Conservation (phyloP, 2,797 vertebrate species). For the Sebastes trivittatus region DNA sequence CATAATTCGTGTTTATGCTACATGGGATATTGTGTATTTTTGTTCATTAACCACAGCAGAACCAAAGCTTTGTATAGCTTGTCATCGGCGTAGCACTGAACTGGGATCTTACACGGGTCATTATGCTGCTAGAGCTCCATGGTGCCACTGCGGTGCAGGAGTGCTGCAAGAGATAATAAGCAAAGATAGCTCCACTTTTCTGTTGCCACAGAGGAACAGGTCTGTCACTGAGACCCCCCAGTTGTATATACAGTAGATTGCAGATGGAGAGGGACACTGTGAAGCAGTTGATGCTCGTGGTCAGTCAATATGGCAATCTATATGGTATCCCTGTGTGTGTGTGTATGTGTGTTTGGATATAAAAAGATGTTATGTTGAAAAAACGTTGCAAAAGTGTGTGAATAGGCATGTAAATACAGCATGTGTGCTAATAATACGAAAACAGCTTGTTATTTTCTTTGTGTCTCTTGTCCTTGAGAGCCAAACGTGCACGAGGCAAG, state of each 20-base stretch:
- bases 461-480: constrained; percentile 4
- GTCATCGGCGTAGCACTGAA: constrained; percentile 15
- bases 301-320: not conserved
- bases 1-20: not conserved
- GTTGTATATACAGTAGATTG: constrained; percentile 3
- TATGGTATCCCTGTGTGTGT: not conserved
- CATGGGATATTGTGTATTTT: not conserved
- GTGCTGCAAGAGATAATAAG: constrained; percentile 32
- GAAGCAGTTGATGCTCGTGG: not conserved
- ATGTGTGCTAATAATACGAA: not conserved
- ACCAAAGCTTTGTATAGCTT: not conserved
- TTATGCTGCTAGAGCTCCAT: constrained; percentile 5
- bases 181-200: constrained; percentile 5
- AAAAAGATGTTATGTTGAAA: not conserved
- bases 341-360: not conserved
- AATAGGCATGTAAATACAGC: not conserved
- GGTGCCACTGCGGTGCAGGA: constrained; percentile 11
- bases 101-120: not conserved
- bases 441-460: not conserved
- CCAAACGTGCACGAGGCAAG: not conserved
- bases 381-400: not conserved
- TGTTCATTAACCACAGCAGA: constrained; percentile 6
- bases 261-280: not conserved
- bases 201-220: constrained; percentile 11
- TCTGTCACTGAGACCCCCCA: constrained; percentile 8